Evolutionary conservation across 2,888 invertebrate species (phyloP), one percentile per base, ranked within the genome.

Genomic region (Drosophila leonis): DNA sequence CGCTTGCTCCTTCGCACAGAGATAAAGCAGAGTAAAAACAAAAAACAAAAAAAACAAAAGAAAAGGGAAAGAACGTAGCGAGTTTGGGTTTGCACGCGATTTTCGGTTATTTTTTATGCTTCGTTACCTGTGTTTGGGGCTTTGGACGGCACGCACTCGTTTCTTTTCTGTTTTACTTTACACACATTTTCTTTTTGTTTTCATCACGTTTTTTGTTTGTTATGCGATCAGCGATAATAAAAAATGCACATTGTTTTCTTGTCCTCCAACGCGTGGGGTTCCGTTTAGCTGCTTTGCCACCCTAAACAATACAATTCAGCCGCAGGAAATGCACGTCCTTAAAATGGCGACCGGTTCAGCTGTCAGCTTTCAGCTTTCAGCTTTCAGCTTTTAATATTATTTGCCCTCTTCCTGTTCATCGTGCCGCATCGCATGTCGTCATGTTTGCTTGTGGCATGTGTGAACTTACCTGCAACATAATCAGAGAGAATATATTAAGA

Each of bases 301-400:
- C 57, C 61, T 61, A 27, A 27, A 10, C 42, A 52, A 52, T 48
- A n/a, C 15, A 9, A 65, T 61, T 78, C 67, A 66, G 72, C 52
- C 42, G 44, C 78, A 80, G 75, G 90, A 90, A 87, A 86, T 87
- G 90, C 86, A 88, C 82, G 83, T 82, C 77, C 77, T 88, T 75
- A 82, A 79, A 84, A 81, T 87, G 75, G 71, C 76, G 70, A 72
- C 71, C 62, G 65, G 20, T 37, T 49, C 51, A n/a, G 49, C 46
- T 49, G 33, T 49, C 51, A 13, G 49, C 46, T 56, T 62, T 65
- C n/a, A n/a, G n/a, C n/a, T n/a, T 37, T 49, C 51, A n/a, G 49
- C 46, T 49, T 37, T 49, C 51, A 13, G 49, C 46, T 56, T 62
- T 65, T 63, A 55, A 72, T 72, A 67, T 68, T 65, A 33, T 68